Base-by-base conservation (phyloP, 2,888 invertebrate species). In the Merodon equestris region DNA sequence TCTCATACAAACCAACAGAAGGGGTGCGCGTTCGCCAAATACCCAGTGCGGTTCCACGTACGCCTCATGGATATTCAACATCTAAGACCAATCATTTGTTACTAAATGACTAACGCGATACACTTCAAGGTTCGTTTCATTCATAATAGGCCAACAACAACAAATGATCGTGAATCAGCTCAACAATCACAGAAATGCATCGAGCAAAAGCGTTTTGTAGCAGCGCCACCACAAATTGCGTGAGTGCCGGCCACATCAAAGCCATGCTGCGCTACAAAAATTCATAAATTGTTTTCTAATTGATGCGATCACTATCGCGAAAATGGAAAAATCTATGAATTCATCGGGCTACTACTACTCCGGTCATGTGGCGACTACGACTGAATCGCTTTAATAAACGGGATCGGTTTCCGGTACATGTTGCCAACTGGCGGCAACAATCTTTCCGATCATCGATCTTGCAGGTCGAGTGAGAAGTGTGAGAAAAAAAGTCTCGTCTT, bases 281-380 rank as follows among this genome's bases (percentile, higher is more conserved):
- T 79, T 79, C 74, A 79, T 79, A 79, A 79, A 79, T 79, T 74
- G 79, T 79, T 79, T 74, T 79, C 79, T 79, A 79, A 79, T 74
- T 79, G 79, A 64, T 68, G 73, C 67, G 77, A 73, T 79, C 19
- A 36, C 60, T 74, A 73, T 74, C 79, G 70, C 74, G 19, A 58
- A 74, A 79, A 79, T 79, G 68, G 63, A 40, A 66, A n/a, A 79
- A 70, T 74, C 63, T 64, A 73, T 68, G 64, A 79, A 74, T 70
- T 67, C 72, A 53, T 63, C 47, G 57, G 3, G 10, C n/a, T 3
- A n/a, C 57, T 53, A 34, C 19, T 45, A 27, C 34, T 27, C 27
- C 7, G 27, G 27, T 27, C 27, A 27, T 27, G 12, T 40, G 40
- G 42, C 48, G 61, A 57, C 67, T n/a, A 67, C 56, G 68, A 72